A percentile compares a stretch with the other conserved stretches of the same genome.
Conservation (phyloP, 2,113 vertebrate species). For the Galbula dea region DNA sequence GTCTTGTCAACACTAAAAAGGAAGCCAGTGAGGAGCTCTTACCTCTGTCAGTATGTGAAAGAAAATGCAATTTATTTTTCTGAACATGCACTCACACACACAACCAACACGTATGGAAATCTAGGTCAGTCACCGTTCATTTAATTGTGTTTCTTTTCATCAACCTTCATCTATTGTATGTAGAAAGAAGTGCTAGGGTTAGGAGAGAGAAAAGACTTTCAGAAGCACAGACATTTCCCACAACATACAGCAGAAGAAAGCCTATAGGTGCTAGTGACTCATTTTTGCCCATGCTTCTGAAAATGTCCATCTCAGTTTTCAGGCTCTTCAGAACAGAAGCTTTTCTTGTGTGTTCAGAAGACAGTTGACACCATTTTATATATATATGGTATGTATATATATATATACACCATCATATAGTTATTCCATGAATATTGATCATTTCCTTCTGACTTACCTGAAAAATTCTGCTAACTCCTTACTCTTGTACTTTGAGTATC, state of each 20-base stretch:
- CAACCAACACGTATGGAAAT: rapidly evolving
- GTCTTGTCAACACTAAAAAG: neutral
- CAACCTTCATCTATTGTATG: neutral
- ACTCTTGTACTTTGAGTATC: neutral
- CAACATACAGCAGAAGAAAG: neutral
- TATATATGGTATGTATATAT: too few species aligned
- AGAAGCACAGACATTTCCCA: neutral
- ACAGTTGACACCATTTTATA: neutral
- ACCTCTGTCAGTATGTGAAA: neutral
- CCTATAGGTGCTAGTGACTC: neutral
- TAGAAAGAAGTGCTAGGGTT: neutral
- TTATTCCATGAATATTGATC: neutral
- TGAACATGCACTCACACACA: neutral
- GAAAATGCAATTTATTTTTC: neutral
- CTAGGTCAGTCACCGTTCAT: neutral
- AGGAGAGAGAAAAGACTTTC: neutral
- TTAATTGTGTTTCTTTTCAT: neutral
- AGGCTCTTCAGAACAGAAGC: neutral
- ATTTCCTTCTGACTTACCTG: slow-evolving; percentile 1
- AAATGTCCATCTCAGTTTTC: neutral
- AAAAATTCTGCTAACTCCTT: slow-evolving; percentile 8
- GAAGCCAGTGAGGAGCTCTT: neutral
- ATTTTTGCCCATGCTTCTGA: neutral
- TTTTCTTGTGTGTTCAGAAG: neutral
- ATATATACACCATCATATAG: neutral